Base-by-base conservation (phyloP, 2,888 invertebrate species). In the Pandemis heparana region DNA sequence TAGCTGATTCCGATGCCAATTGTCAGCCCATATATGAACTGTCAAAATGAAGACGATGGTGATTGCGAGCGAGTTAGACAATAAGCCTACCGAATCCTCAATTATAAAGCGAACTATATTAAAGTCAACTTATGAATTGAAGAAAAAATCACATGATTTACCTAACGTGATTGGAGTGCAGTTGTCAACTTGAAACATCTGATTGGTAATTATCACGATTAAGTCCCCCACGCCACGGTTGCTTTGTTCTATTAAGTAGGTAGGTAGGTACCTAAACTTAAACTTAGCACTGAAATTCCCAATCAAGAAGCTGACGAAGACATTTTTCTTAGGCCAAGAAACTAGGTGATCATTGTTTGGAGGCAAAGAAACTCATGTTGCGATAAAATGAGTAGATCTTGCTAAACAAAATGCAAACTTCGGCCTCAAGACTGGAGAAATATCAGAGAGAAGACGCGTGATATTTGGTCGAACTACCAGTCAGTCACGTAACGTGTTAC, bases 401-500 rank as follows among this genome's bases (percentile, higher is more conserved):
- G 23, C 18, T 41, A 63, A 12, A 39, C 18, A 23, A 43, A 46
- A 43, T 18, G 14, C 12, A 18, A 18, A 12, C 62, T 62, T 16
- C 18, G 51, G 5, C 61, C 23, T 59, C 23, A 46, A 65, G 48
- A 64, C 53, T 56, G 38, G 63, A 68, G 23, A 59, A 63, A 59
- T 46, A 41, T 39, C 12, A 18, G 18, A 61, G 8, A n/a, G 18
- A 61, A 69, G 68, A 41, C 46, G 59, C 14, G 68, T 73, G 73
- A 73, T 64, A 64, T 73, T 73, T 64, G 23, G 39, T 46, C 62
- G 43, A 62, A 41, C 23, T 68, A 63, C 59, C 62, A 53, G 41
- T 63, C 62, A 53, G 48, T 73, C 73, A 73, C 73, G 73, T 73
- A 73, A 69, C 56, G 48, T 5, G 12, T 69, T 73, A 39, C 63